phyloP scores from a whole-genome alignment of 2,888 invertebrate species.

The Eilema caniola region DNA sequence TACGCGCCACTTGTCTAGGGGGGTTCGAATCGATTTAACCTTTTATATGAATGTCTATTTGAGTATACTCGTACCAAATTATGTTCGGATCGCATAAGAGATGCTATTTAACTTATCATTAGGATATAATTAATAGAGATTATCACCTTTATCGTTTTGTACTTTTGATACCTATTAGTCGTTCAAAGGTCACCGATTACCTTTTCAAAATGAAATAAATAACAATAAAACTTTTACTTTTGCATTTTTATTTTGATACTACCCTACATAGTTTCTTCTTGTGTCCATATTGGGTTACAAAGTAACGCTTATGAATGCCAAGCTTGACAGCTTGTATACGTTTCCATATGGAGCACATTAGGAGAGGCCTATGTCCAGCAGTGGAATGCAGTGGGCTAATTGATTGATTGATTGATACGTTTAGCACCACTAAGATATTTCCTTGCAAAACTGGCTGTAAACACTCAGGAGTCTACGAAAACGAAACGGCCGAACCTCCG shows the following conservation, averaged over 20 bases:
- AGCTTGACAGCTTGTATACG: background rate
- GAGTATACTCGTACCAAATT: conserved; percentile 74
- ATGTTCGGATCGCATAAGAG: conserved; percentile 67
- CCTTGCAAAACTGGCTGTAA: no score
- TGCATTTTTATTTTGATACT: conserved; percentile 56
- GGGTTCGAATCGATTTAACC: conserved; percentile 66
- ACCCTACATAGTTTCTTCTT: background rate
- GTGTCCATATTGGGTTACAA: no score
- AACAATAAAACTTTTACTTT: conserved; percentile 71
- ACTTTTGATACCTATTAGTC: conserved; percentile 84
- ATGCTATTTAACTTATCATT: conserved; percentile 80
- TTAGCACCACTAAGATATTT: no score
- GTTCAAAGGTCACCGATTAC: conserved; percentile 85
- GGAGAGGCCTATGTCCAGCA: no score
- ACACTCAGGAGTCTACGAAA: no score
- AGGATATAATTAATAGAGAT: conserved; percentile 78
- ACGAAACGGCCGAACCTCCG: no score
- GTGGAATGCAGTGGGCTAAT: no score
- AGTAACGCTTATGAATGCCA: background rate
- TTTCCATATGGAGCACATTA: no score
- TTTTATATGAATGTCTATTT: conserved; percentile 54
- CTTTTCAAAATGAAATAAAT: conserved; percentile 86
- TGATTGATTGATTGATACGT: no score
- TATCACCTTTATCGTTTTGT: conserved; percentile 80
- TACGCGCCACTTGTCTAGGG: no score